Evolutionary conservation across 1,140 invertebrate genomes (phyloP).

Genomic region (Reticulitermes speratus): DNA sequence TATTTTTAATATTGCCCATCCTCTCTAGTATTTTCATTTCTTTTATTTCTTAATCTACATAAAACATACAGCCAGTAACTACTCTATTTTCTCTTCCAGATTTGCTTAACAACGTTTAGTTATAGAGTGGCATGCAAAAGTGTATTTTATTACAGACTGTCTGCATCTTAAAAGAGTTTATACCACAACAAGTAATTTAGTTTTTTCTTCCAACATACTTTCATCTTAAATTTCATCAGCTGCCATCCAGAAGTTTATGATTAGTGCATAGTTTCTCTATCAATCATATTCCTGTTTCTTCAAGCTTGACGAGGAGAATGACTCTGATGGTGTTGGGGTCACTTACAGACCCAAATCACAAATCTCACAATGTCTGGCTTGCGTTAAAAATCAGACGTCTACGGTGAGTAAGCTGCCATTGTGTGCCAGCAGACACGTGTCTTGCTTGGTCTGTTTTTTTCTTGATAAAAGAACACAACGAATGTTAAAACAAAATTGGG

Average conservation of each 20-base stretch:
- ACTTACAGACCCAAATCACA: constrained; percentile 50
- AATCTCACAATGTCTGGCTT: constrained; percentile 47
- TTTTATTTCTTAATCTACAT: too few relatives aligned
- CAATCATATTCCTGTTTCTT: constrained; percentile 31
- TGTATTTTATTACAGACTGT: too few relatives aligned
- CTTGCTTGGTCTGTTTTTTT: constrained; percentile 27
- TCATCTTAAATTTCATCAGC: neutral
- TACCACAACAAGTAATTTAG: neutral
- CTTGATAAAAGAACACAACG: neutral
- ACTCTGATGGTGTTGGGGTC: constrained; percentile 49
- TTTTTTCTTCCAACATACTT: neutral
- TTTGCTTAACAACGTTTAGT: too few relatives aligned
- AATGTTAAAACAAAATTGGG: neutral
- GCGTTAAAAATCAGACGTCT: constrained; percentile 48
- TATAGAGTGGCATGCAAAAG: too few relatives aligned
- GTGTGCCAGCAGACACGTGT: neutral
- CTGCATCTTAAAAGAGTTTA: too few relatives aligned
- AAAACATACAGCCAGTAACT: too few relatives aligned
- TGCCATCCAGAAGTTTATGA: neutral
- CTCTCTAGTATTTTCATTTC: too few relatives aligned
- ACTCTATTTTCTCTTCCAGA: too few relatives aligned
- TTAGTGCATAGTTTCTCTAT: constrained; percentile 28
- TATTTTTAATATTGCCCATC: too few relatives aligned
- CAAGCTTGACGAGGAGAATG: constrained; percentile 51
- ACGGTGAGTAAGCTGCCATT: constrained; percentile 47